Percentiles rank a stretch among this genome's conserved stretches.
Conservation (phyloP, 2,888 invertebrate species). For the Drosophila robusta region DNA sequence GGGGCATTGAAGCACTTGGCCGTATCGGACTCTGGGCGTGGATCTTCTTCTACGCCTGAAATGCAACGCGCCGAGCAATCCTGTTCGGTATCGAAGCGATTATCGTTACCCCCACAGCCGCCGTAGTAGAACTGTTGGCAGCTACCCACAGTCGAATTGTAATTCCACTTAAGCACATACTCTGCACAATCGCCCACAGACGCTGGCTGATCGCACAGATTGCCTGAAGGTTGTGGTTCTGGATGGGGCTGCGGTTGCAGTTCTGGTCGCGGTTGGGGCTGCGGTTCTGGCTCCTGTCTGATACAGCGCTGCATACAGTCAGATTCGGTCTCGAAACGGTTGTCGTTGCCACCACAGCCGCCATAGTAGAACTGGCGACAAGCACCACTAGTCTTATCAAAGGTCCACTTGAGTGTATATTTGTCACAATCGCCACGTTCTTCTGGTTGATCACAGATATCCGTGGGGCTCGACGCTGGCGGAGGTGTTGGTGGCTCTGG, state of each 20-base stretch:
- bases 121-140: constrained; percentile 94
- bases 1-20: constrained; percentile 88
- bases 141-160: constrained; percentile 87
- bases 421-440: constrained; percentile 90
- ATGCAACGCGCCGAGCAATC: constrained; percentile 87
- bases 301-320: constrained; percentile 89
- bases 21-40: constrained; percentile 43
- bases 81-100: constrained; percentile 88
- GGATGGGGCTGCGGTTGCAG: constrained; percentile 6
- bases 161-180: constrained; percentile 91
- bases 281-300: constrained; percentile 76
- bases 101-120: constrained; percentile 96
- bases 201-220: constrained; percentile 88
- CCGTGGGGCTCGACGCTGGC: constrained; percentile 33
- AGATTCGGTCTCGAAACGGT: constrained; percentile 90
- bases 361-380: constrained; percentile 95
- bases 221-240: constrained; percentile 33
- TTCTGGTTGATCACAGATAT: constrained; percentile 89
- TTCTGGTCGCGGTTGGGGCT: constrained; percentile 10
- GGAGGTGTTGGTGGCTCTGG: constrained; percentile 82
- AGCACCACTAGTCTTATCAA: constrained; percentile 89
- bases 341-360: constrained; percentile 96
- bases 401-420: constrained; percentile 92
- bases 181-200: constrained; percentile 92
- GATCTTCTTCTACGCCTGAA: constrained; percentile 72